These are phyloP conservation scores for Selenia dentaria DNA, from an alignment of 2,888 invertebrate genomes.

Conservation along the genomic window DNA sequence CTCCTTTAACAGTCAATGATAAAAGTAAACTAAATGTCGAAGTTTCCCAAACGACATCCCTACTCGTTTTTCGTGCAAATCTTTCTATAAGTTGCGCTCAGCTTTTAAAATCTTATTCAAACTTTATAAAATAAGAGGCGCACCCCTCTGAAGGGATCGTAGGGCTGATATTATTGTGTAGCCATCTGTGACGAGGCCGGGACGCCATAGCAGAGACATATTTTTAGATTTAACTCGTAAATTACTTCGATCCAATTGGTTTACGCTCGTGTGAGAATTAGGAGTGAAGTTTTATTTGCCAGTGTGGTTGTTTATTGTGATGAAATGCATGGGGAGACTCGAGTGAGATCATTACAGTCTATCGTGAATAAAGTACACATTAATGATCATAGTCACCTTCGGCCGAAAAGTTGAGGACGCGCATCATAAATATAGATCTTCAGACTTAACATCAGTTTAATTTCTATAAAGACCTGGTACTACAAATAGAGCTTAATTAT, in stretches of 20 bases:
- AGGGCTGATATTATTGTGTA: constrained; percentile 76
- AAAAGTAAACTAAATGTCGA: constrained; percentile 39
- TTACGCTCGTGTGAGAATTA: constrained; percentile 81
- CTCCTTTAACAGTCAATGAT: too few relatives aligned
- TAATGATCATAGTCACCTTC: constrained; percentile 1
- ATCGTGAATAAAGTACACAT: constrained; percentile 12
- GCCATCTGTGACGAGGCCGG: constrained; percentile 79
- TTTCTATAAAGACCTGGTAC: too few relatives aligned
- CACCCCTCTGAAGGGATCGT: constrained; percentile 68
- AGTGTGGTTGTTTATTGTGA: constrained; percentile 66
- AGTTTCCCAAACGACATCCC: constrained; percentile 52
- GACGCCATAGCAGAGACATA: constrained; percentile 79
- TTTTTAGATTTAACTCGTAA: constrained; percentile 84
- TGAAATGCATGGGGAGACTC: constrained; percentile 27
- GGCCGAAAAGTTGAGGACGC: too few relatives aligned
- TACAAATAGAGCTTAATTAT: too few relatives aligned
- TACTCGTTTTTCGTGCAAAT: constrained; percentile 53
- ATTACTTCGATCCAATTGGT: constrained; percentile 81
- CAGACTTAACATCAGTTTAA: too few relatives aligned
- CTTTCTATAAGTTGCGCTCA: constrained; percentile 59
- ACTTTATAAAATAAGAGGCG: constrained; percentile 80
- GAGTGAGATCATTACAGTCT: constrained; percentile 24
- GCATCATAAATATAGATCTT: too few relatives aligned
- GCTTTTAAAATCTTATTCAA: constrained; percentile 83
- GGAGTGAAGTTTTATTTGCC: constrained; percentile 69